Conservation (phyloP, 2,797 vertebrate species). For the Pelobates cultripes region DNA sequence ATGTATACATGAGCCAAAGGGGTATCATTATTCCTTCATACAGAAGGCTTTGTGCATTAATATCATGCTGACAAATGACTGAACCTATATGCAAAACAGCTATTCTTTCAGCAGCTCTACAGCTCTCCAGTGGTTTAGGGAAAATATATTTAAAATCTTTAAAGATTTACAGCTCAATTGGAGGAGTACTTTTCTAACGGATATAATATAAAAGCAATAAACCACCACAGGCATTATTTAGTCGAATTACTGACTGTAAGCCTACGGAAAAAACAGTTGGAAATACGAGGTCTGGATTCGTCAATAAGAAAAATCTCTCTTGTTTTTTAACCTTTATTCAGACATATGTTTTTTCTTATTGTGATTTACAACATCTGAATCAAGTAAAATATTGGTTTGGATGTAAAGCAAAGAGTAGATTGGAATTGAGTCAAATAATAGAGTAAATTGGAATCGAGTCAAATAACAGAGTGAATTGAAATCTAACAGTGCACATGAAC, state of each 20-base stretch:
- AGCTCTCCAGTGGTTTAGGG: neutral
- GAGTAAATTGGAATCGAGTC: too few species aligned
- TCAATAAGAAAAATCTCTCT: too few species aligned
- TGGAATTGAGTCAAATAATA: too few species aligned
- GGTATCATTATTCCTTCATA: constrained; percentile 1
- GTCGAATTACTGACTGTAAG: neutral
- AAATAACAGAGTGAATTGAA: too few species aligned
- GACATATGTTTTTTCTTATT: neutral
- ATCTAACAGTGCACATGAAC: too few species aligned
- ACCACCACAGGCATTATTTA: neutral
- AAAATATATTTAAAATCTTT: constrained; percentile 30
- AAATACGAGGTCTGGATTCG: neutral
- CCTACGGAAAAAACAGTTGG: neutral
- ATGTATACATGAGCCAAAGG: constrained; percentile 10
- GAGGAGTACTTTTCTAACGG: constrained; percentile 4
- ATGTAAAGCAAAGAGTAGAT: too few species aligned
- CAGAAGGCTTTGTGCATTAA: constrained; percentile 7
- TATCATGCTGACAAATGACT: constrained; percentile 11
- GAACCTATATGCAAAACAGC: constrained; percentile 1
- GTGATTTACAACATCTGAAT: too few species aligned
- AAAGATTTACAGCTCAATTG: constrained; percentile 15
- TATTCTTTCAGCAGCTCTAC: constrained; percentile 1
- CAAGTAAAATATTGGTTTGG: too few species aligned
- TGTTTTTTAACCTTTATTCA: neutral
- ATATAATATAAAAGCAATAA: constrained; percentile 22